Conservation (phyloP, 2,888 invertebrate genomes). For the Ochropacha duplaris region DNA sequence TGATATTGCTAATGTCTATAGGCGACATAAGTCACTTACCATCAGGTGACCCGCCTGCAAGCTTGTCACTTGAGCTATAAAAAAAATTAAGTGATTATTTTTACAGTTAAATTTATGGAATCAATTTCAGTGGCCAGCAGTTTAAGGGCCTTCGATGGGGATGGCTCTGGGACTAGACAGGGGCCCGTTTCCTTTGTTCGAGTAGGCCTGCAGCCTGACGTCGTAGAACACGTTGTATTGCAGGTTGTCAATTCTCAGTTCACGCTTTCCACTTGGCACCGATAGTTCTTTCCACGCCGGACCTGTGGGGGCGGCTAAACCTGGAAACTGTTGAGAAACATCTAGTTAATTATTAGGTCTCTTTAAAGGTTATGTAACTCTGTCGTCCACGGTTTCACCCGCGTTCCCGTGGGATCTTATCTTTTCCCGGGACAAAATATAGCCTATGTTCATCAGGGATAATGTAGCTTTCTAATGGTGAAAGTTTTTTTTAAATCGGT, state of each 20-base stretch:
- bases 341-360: too few species aligned
- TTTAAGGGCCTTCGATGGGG: neutral
- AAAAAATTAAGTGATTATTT: neutral
- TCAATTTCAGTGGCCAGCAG: neutral
- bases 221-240: conserved; percentile 2
- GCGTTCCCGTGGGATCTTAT: too few species aligned
- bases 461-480: too few species aligned
- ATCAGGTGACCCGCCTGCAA: too few species aligned
- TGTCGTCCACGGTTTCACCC: too few species aligned
- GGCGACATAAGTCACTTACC: too few species aligned
- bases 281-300: neutral
- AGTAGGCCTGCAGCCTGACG: conserved; percentile 10
- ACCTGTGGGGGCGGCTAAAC: neutral
- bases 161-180: neutral
- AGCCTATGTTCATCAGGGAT: too few species aligned
- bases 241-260: neutral
- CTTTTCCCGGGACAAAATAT: too few species aligned
- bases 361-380: too few species aligned
- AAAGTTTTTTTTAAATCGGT: too few species aligned
- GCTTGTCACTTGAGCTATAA: neutral
- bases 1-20: too few species aligned
- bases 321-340: neutral
- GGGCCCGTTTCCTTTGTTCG: conserved; percentile 6
- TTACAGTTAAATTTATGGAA: neutral
- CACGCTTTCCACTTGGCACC: neutral